Percentiles rank a stretch among this genome's conserved stretches.
These are phyloP conservation scores for Hemicrepidius hirtus DNA, from an alignment of 2,888 invertebrate genomes.

Conservation along the genomic window DNA sequence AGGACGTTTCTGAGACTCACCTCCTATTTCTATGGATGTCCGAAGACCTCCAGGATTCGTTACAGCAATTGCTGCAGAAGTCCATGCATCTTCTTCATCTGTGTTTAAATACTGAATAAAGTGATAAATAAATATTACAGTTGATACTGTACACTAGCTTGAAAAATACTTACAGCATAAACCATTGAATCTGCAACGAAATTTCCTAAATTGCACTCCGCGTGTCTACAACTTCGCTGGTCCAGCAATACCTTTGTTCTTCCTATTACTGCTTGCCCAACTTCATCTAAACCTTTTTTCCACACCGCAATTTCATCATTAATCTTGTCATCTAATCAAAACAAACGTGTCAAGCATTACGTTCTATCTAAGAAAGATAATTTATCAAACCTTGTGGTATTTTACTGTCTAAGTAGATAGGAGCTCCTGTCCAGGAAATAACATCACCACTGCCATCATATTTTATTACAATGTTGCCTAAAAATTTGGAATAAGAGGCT, in stretches of 20 bases:
- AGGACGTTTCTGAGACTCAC: too few species aligned
- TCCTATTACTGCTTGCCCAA: conserved; percentile 77
- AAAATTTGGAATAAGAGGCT: conserved; percentile 82
- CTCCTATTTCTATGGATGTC: conserved; percentile 61
- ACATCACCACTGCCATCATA: conserved; percentile 82
- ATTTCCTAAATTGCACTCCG: conserved; percentile 85
- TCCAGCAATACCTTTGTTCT: conserved; percentile 75
- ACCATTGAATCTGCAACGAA: conserved; percentile 84
- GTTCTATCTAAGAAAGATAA: not conserved
- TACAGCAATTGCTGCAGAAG: conserved; percentile 80
- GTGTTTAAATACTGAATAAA: conserved; percentile 71
- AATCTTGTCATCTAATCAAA: conserved; percentile 75
- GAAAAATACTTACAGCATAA: conserved; percentile 64
- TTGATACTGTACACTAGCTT: too few species aligned
- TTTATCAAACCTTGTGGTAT: conserved; percentile 77
- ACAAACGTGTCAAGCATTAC: not conserved
- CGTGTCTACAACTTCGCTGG: conserved; percentile 73
- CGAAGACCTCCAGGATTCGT: conserved; percentile 83
- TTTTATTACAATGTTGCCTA: conserved; percentile 84
- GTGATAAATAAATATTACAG: too few species aligned
- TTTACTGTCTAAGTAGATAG: conserved; percentile 79
- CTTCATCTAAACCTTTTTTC: conserved; percentile 75
- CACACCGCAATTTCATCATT: conserved; percentile 77
- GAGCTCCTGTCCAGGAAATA: conserved; percentile 79
- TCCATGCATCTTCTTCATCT: conserved; percentile 76